These are phyloP conservation scores for Teleiodes luculella DNA, from an alignment of 2,888 invertebrate genomes.

Conservation along the genomic window DNA sequence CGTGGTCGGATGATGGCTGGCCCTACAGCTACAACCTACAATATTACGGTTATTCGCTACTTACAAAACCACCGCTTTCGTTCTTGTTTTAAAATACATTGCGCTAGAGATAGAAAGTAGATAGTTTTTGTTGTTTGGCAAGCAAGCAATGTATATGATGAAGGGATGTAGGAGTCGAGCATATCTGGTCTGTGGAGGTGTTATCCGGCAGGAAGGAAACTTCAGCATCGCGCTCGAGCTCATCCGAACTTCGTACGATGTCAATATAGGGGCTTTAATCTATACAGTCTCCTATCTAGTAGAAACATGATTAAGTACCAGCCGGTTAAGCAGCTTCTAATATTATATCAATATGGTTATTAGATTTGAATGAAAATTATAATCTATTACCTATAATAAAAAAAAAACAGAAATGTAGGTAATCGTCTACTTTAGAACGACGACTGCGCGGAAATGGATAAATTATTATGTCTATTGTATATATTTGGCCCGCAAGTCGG, in stretches of 20 bases:
- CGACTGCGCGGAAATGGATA: too few species aligned
- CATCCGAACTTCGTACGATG: constrained; percentile 3
- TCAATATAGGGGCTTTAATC: background rate
- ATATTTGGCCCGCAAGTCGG: too few species aligned
- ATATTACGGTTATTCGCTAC: too few species aligned
- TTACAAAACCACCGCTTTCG: background rate
- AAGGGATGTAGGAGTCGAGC: background rate
- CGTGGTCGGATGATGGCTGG: too few species aligned
- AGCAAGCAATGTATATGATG: background rate
- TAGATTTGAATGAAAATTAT: too few species aligned
- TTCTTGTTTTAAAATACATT: background rate
- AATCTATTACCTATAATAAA: too few species aligned
- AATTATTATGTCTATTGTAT: too few species aligned
- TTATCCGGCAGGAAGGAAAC: constrained; percentile 1
- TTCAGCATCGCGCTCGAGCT: background rate
- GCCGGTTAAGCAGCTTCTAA: background rate
- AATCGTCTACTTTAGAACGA: too few species aligned
- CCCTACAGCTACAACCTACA: too few species aligned
- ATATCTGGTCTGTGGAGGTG: background rate
- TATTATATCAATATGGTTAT: too few species aligned
- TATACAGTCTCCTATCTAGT: background rate
- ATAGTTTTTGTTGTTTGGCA: background rate
- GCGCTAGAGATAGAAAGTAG: background rate
- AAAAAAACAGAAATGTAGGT: too few species aligned
- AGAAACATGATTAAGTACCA: constrained; percentile 1